Conservation (phyloP, 2,113 vertebrate genomes). For the Xiphophorus hellerii region DNA sequence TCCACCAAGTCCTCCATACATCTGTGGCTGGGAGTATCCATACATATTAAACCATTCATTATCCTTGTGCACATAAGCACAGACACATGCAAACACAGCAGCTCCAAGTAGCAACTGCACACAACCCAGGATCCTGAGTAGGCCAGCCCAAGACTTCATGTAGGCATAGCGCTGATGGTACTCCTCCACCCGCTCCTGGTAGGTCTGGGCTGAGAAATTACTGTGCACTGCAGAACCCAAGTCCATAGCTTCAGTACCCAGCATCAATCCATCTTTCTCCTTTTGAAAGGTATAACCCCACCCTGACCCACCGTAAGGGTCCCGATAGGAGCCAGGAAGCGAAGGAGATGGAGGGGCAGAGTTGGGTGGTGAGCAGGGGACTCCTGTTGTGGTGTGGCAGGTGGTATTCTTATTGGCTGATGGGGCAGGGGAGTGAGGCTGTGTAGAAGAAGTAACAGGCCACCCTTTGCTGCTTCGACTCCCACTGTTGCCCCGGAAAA, state of each 20-base stretch:
- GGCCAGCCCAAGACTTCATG: conserved; percentile 97
- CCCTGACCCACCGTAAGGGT: conserved; percentile 79
- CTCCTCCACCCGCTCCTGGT: conserved; percentile 86
- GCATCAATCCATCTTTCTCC: conserved; percentile 81
- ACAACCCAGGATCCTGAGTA: conserved; percentile 87
- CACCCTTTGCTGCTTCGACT: conserved; percentile 59
- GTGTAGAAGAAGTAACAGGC: conserved; percentile 58
- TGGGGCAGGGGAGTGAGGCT: conserved; percentile 18
- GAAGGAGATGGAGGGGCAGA: conserved; percentile 83
- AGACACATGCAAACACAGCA: conserved; percentile 93
- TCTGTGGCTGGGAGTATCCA: conserved; percentile 84
- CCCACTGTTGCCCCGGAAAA: conserved; percentile 83
- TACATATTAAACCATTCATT: conserved; percentile 96
- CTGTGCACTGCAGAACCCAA: conserved; percentile 78
- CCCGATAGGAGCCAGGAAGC: conserved; percentile 74
- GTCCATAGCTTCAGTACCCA: conserved; percentile 72
- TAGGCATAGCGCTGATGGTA: conserved; percentile 88
- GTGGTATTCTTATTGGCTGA: conserved; percentile 58
- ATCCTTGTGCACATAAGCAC: conserved; percentile 94
- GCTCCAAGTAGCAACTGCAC: conserved; percentile 89
- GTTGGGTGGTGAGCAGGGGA: conserved; percentile 88
- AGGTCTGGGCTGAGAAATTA: conserved; percentile 76
- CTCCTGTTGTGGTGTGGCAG: conserved; percentile 77
- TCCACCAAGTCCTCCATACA: conserved; percentile 72
- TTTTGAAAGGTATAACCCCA: conserved; percentile 79